Evolutionary conservation across 2,797 vertebrate genomes (phyloP), one percentile per base, ranked within the genome.

Genomic region (Lerista edwardsae): DNA sequence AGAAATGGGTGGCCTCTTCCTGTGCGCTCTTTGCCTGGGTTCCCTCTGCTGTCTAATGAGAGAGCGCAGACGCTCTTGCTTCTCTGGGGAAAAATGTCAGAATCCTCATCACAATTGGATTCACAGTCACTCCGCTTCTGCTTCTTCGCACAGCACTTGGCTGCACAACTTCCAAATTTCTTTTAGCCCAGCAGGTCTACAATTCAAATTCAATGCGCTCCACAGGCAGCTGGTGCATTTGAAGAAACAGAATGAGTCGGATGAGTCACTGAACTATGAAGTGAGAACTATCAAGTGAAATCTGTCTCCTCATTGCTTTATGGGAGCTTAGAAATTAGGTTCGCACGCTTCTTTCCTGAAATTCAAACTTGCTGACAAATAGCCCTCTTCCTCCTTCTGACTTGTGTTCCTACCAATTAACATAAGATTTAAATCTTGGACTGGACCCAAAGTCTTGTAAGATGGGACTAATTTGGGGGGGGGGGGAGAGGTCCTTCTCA

Each of bases 201-300:
- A 27, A 68, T 80, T 80, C 67, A 80, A 68, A 41, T 59, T 83
- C 82, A 69, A 6, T 41, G 61, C 55, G 6, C 36, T 83, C 47
- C 64, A 59, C 47, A 76, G 51, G 78, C 78, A 68, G 21, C 44
- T 51, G n/a, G 64, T 67, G 68, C 47, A 51, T 79, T 55, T 68
- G 65, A 69, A 71, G 47, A 57, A 71, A 27, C 51, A 80, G 78
- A 51, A 27, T 55, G 34, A 80, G 25, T 25, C 34, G 59, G 51
- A 71, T 59, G 79, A 80, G 25, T 39, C 34, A 57, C 67, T 80
- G 47, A 80, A 15, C 29, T 59, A 12, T 59, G 25, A 80, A 67
- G 79, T 55, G 39, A 79, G 61, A 47, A n/a, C n/a, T n/a, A n/a
- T n/a, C n/a, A n/a, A n/a, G n/a, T 44, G n/a, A 65, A 31, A 65